phyloP scores from a whole-genome alignment of 1,140 invertebrate species.

The Eciton burchellii region DNA sequence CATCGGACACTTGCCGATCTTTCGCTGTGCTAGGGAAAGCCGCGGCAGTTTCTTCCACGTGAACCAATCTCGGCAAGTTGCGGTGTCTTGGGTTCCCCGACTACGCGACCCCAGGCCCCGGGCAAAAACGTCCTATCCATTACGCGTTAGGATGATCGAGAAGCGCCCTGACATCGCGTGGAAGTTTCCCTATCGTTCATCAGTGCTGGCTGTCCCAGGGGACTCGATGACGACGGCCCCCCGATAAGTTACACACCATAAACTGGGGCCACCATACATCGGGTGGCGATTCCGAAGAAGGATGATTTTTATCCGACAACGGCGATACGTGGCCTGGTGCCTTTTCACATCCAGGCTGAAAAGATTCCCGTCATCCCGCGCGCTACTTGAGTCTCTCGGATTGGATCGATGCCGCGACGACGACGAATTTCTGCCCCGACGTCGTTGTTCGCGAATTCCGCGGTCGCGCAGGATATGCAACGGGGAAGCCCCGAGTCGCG shows the following conservation, averaged over 20 bases:
- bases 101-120: conserved; percentile 22
- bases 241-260: conserved; percentile 49
- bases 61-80: conserved; percentile 45
- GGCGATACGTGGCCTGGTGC: neutral
- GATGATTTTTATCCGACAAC: conserved; percentile 29
- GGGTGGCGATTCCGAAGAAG: neutral
- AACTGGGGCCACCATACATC: conserved; percentile 26
- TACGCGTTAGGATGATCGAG: conserved; percentile 62
- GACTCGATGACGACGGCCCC: neutral
- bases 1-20: neutral
- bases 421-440: conserved; percentile 66
- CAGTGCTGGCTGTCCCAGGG: conserved; percentile 40
- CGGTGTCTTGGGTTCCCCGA: conserved; percentile 2
- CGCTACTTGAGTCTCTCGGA: neutral
- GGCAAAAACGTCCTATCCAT: conserved; percentile 60
- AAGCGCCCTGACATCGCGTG: conserved; percentile 68
- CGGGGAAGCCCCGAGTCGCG: conserved; percentile 65
- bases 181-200: conserved; percentile 71
- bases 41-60: neutral
- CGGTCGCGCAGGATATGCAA: conserved; percentile 63
- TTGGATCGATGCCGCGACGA: conserved; percentile 3
- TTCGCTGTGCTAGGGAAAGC: neutral
- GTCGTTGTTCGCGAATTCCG: conserved; percentile 72
- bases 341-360: conserved; percentile 7
- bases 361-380: conserved; percentile 30